These are phyloP conservation scores for Aleiodes testaceus DNA, from an alignment of 2,888 invertebrate species.

Conservation along the genomic window DNA sequence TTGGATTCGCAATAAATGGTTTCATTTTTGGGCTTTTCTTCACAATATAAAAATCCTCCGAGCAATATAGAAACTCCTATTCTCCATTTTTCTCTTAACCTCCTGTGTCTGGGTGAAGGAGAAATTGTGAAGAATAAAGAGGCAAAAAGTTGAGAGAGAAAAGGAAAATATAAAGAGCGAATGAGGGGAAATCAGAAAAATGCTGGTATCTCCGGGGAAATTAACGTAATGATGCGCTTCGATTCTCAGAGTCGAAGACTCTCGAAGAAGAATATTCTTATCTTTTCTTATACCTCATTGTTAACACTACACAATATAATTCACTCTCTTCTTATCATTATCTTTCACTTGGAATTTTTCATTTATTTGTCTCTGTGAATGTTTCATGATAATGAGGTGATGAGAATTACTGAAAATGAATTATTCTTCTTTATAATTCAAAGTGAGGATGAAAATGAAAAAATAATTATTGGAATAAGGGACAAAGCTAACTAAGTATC, in stretches of 20 bases:
- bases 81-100: conserved; percentile 5
- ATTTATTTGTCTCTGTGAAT: background rate
- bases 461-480: background rate
- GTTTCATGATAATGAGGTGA: background rate
- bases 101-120: background rate
- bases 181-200: conserved; percentile 66
- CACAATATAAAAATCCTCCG: conserved; percentile 14
- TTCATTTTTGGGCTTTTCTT: conserved; percentile 33
- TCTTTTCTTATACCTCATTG: conserved; percentile 23
- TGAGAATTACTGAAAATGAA: background rate
- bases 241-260: conserved; percentile 52
- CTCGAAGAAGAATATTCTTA: conserved; percentile 3
- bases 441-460: background rate
- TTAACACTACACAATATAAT: conserved; percentile 21
- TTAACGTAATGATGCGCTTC: conserved; percentile 69
- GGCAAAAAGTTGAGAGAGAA: background rate
- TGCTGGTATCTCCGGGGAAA: conserved; percentile 68
- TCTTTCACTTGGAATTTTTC: background rate
- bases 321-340: conserved; percentile 14
- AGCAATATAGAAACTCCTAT: conserved; percentile 2
- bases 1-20: conserved; percentile 33
- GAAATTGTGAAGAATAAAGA: conserved; percentile 28
- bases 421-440: background rate
- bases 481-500: conserved; percentile 4
- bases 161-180: conserved; percentile 41